phyloP scores from a whole-genome alignment of 92 coral and sea anemone genomes.

The Actinostola sp. region DNA sequence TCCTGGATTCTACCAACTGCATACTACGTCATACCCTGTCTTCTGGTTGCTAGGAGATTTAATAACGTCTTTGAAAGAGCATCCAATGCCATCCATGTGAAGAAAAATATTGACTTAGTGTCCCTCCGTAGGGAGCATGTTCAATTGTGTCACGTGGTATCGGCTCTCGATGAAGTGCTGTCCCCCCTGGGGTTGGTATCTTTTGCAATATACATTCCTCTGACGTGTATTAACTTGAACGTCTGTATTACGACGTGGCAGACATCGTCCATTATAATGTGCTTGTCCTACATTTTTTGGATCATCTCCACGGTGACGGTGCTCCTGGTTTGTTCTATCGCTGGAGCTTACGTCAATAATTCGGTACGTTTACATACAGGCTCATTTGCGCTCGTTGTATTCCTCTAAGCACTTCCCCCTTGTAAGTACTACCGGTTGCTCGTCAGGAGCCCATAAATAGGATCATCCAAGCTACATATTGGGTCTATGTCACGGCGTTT shows the following conservation, averaged over 20 bases:
- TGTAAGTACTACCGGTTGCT: background rate
- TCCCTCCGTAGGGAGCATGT: conserved; percentile 22
- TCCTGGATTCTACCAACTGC: conserved; percentile 7
- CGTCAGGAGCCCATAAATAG: no score
- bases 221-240: conserved; percentile 5
- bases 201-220: conserved; percentile 14
- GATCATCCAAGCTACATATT: no score
- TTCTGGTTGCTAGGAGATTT: conserved; percentile 15
- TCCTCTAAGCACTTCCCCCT: no score
- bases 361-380: conserved; percentile 9
- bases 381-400: no score
- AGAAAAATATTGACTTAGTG: background rate
- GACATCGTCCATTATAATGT: background rate
- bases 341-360: conserved; percentile 15
- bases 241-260: background rate
- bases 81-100: conserved; percentile 4
- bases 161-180: conserved; percentile 16
- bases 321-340: background rate
- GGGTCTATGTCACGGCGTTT: no score
- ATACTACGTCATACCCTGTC: background rate
- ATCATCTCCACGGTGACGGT: background rate
- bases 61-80: conserved; percentile 19
- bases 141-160: conserved; percentile 16
- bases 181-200: background rate
- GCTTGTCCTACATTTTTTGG: conserved; percentile 8